Evolutionary conservation across 2,797 vertebrate species (phyloP).

Genomic region (Tamandua tetradactyla): DNA sequence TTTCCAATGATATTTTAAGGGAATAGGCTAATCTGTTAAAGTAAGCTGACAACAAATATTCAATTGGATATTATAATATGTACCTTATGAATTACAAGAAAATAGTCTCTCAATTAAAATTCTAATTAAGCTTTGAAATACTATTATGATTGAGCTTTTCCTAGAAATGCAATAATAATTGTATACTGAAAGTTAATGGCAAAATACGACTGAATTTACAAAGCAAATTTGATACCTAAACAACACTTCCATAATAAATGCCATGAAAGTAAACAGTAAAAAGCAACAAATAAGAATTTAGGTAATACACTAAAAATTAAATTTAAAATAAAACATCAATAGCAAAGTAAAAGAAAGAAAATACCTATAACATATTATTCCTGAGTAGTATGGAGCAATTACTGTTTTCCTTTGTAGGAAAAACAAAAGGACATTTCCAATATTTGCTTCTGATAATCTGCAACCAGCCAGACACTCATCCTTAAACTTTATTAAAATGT

Average conservation of each 20-base stretch:
- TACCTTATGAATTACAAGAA: background rate
- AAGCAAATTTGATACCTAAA: background rate
- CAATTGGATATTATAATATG: background rate
- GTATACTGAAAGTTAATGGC: constrained; percentile 30
- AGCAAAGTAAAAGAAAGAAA: background rate
- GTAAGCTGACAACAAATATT: background rate
- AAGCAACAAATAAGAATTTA: background rate
- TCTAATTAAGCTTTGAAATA: background rate
- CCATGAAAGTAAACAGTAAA: background rate
- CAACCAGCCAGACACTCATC: background rate
- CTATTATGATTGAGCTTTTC: constrained; percentile 1
- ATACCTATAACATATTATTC: background rate
- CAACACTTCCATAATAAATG: background rate
- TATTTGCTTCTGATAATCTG: background rate
- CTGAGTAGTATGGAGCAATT: background rate
- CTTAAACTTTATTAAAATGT: constrained; percentile 12
- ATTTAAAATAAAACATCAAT: background rate
- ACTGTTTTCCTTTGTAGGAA: background rate
- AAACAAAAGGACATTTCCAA: background rate
- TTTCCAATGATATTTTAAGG: constrained; percentile 33
- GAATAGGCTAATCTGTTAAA: background rate
- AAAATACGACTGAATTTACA: constrained; percentile 3
- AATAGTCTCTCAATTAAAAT: background rate
- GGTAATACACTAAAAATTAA: background rate
- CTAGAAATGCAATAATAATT: constrained; percentile 17